Evolutionary conservation across 2,888 invertebrate genomes (phyloP).

Genomic region (Nomada lathburiana): DNA sequence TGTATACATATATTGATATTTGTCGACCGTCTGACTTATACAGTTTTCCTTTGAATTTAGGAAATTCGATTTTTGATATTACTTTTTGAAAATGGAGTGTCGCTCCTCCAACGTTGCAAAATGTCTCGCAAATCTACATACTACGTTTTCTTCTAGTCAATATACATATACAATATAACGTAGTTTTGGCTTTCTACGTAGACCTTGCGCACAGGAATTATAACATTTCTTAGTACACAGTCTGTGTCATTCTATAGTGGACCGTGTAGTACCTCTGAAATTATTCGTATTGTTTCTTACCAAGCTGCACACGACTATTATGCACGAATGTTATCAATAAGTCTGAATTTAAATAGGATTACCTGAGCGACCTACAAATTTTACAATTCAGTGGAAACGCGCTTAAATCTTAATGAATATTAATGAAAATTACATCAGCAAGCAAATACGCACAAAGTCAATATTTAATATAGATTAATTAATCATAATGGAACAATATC

Average conservation of each 20-base stretch:
- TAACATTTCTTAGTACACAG: constrained; percentile 36
- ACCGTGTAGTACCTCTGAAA: constrained; percentile 25
- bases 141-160: constrained; percentile 52
- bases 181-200: constrained; percentile 48
- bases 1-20: too few relatives aligned
- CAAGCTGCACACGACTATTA: constrained; percentile 22
- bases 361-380: neutral
- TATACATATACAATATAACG: constrained; percentile 2
- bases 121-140: neutral
- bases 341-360: neutral
- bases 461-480: neutral
- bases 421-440: too few relatives aligned
- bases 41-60: too few relatives aligned
- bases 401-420: neutral
- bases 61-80: neutral
- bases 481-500: neutral
- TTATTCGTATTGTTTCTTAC: constrained; percentile 1
- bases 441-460: too few relatives aligned
- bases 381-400: neutral
- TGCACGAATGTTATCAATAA: constrained; percentile 46
- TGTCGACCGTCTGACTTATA: too few relatives aligned
- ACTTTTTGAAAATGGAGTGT: neutral
- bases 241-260: constrained; percentile 28
- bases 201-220: constrained; percentile 48
- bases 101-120: constrained; percentile 14